phyloP scores from a whole-genome alignment of 2,797 vertebrate genomes.

The Anomalospiza imberbis region DNA sequence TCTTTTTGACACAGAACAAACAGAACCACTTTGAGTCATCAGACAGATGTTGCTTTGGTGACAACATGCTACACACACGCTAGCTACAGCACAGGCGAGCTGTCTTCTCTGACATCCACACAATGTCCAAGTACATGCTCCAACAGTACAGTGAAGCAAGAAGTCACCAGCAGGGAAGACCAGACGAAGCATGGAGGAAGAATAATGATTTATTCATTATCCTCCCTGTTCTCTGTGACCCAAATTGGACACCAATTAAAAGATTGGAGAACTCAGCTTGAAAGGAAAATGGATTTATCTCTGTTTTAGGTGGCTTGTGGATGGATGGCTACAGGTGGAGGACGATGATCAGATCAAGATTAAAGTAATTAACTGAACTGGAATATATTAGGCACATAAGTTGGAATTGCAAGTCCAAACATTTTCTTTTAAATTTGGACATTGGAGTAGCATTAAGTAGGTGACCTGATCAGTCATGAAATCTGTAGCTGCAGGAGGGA shows the following conservation, averaged over 20 bases:
- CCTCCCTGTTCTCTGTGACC: not conserved
- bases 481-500: not conserved
- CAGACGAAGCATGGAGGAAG: not conserved
- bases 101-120: not conserved
- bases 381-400: not conserved
- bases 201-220: conserved; percentile 10
- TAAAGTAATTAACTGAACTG: not conserved
- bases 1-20: conserved; percentile 27
- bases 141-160: not conserved
- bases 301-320: not conserved
- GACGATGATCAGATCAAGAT: not conserved
- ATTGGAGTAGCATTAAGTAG: not conserved
- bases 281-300: not conserved
- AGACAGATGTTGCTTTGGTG: conserved; percentile 51
- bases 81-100: not conserved
- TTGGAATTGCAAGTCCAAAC: not conserved
- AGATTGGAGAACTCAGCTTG: not conserved
- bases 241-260: not conserved
- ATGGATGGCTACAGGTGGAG: not conserved
- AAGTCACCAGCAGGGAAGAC: not conserved
- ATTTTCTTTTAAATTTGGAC: not conserved
- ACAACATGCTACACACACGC: not conserved
- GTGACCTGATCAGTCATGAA: not conserved
- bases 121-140: not conserved
- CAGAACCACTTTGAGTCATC: conserved; percentile 35